Evolutionary conservation across 2,113 vertebrate genomes (phyloP).

Genomic region (Hucho hucho): DNA sequence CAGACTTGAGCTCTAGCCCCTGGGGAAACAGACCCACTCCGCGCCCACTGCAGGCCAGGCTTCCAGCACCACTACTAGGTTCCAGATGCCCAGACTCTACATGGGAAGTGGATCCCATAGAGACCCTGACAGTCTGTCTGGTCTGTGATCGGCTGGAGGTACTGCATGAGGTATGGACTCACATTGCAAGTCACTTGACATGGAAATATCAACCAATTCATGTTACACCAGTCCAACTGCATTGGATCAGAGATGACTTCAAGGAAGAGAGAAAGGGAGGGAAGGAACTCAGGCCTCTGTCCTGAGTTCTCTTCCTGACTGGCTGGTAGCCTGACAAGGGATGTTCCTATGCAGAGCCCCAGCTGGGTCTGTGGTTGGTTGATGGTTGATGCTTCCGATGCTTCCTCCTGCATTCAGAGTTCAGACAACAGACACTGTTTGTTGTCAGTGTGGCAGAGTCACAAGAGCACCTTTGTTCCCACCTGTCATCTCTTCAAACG

Average conservation of each 20-base stretch:
- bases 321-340: background rate
- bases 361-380: background rate
- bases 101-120: background rate
- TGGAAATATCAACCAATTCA: too few species aligned
- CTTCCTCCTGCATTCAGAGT: slow-evolving; percentile 3
- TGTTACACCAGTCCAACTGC: too few species aligned
- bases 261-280: background rate
- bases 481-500: background rate
- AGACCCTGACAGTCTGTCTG: background rate
- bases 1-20: background rate
- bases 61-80: background rate
- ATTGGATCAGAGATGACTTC: too few species aligned
- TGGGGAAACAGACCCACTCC: background rate
- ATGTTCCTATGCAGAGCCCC: background rate
- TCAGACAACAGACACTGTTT: background rate
- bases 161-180: too few species aligned
- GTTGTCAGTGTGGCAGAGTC: background rate
- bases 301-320: background rate
- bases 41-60: background rate
- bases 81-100: background rate
- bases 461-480: slow-evolving; percentile 4
- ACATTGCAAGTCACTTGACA: too few species aligned
- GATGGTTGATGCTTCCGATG: background rate
- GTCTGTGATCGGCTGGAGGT: too few species aligned
- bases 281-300: background rate